These are phyloP conservation scores for Myopa tessellatipennis DNA, from an alignment of 2,888 invertebrate species.

Conservation along the genomic window DNA sequence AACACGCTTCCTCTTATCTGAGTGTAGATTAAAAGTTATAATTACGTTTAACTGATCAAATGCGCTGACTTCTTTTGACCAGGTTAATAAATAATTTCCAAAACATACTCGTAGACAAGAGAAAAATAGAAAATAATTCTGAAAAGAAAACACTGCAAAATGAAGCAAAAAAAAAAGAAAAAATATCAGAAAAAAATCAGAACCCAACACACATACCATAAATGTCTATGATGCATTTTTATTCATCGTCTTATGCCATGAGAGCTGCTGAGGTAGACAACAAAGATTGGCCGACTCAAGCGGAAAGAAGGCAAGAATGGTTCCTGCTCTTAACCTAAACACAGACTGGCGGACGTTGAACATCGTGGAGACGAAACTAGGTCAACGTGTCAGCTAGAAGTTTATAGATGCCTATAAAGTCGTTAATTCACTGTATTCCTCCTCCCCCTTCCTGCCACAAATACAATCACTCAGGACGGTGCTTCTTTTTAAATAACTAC, in stretches of 20 bases:
- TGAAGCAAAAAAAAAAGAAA: too few species aligned
- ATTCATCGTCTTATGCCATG: not conserved
- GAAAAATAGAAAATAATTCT: not conserved
- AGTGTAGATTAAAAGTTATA: not conserved
- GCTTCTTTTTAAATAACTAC: not conserved
- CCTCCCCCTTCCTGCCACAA: not conserved
- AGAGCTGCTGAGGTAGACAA: not conserved
- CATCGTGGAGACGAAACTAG: conserved; percentile 4
- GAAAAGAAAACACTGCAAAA: not conserved
- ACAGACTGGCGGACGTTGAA: not conserved
- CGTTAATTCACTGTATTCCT: not conserved
- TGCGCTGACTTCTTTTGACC: conserved; percentile 14
- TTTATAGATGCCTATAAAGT: conserved; percentile 11
- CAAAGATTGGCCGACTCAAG: not conserved
- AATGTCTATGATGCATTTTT: conserved; percentile 15
- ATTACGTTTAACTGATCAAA: not conserved
- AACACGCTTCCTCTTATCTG: not conserved
- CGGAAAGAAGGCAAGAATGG: conserved; percentile 15
- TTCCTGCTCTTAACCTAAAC: conserved; percentile 14
- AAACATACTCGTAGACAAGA: not conserved
- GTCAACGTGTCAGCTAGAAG: conserved; percentile 31
- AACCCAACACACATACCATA: not conserved
- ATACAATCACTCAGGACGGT: not conserved
- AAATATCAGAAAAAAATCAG: not conserved
- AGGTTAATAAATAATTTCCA: conserved; percentile 16